Percentiles rank a stretch among this genome's conserved stretches.
Conservation (phyloP, 2,797 vertebrate species). For the Tympanoctomys barrerae region DNA sequence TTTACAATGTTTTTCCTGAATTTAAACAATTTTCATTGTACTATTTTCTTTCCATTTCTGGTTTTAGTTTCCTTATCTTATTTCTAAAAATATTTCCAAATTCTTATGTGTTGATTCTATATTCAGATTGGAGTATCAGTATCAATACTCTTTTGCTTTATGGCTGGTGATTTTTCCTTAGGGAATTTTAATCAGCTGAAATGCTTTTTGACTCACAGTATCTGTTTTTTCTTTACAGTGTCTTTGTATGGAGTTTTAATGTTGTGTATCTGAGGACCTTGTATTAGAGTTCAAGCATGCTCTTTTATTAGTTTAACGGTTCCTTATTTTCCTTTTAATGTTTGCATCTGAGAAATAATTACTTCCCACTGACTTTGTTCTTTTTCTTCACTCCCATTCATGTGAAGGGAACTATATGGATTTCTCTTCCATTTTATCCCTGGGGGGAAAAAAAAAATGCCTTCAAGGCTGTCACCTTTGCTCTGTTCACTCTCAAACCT, state of each 20-base stretch:
- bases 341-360: not conserved
- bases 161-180: not conserved
- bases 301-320: not conserved
- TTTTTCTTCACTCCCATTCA: not conserved
- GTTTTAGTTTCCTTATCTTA: constrained; percentile 2
- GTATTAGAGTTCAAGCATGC: not conserved
- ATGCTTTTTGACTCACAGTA: not conserved
- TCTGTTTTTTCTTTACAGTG: not conserved
- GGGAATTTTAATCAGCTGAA: not conserved
- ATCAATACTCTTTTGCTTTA: not conserved
- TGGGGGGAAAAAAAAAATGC: not conserved
- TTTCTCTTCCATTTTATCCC: not conserved
- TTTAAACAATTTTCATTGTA: not conserved
- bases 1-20: not conserved
- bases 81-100: not conserved
- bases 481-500: not conserved
- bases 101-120: not conserved
- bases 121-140: not conserved
- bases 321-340: not conserved
- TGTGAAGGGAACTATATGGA: not conserved
- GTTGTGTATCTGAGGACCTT: not conserved
- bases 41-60: not conserved
- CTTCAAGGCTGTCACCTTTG: not conserved
- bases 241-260: not conserved
- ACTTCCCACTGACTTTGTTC: not conserved